Conservation (phyloP, 1,140 invertebrate genomes). For the Scaptomyza hsui region DNA sequence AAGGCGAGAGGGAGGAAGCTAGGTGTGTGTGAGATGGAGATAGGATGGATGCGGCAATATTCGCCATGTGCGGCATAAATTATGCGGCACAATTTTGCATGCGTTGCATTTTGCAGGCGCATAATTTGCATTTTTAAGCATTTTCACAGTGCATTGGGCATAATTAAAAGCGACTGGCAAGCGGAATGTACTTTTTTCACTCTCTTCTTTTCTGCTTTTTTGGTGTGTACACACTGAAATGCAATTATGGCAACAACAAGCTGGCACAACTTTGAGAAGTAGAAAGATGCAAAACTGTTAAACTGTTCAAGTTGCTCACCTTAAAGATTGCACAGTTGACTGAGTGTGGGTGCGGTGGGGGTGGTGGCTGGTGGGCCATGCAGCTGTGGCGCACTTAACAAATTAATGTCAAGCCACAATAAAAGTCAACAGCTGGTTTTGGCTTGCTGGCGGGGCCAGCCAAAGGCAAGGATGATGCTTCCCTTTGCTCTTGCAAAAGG, state of each 20-base stretch:
- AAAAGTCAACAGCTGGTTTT: conserved; percentile 79
- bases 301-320: conserved; percentile 44
- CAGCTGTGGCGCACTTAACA: conserved; percentile 72
- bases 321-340: conserved; percentile 55
- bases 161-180: conserved; percentile 61
- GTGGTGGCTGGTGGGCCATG: conserved; percentile 4
- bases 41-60: not conserved
- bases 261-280: not conserved
- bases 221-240: conserved; percentile 47
- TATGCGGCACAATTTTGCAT: conserved; percentile 65
- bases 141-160: conserved; percentile 75
- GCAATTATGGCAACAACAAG: conserved; percentile 49
- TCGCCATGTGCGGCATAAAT: conserved; percentile 63
- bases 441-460: conserved; percentile 15
- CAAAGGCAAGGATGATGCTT: conserved; percentile 2
- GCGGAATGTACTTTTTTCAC: not conserved
- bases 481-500: conserved; percentile 1
- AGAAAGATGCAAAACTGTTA: not conserved
- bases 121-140: conserved; percentile 81
- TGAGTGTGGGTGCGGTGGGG: conserved; percentile 11
- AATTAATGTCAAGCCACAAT: conserved; percentile 83
- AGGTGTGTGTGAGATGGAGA: conserved; percentile 17
- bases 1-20: conserved; percentile 13
- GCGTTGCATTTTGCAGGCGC: conserved; percentile 68
- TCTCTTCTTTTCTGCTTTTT: not conserved